Percentiles rank a stretch among this genome's conserved stretches.
These are phyloP conservation scores for Timema podura DNA, from an alignment of 2,888 invertebrate species.

Conservation along the genomic window DNA sequence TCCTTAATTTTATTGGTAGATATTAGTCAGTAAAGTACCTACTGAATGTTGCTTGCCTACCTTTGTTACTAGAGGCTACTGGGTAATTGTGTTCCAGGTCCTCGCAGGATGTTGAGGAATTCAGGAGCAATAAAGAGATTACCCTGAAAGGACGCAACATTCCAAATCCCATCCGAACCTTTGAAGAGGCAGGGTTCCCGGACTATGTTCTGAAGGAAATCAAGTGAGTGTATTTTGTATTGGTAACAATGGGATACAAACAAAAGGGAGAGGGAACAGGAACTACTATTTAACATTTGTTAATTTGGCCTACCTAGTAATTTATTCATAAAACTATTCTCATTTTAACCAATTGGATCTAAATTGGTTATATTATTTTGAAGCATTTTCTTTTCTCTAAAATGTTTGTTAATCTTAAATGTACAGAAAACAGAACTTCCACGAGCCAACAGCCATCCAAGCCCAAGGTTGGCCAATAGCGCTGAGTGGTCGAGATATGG, in stretches of 20 bases:
- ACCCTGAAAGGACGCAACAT: slow-evolving; percentile 65
- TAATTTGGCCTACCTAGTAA: no score
- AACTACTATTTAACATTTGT: no score
- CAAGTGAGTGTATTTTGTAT: slow-evolving; percentile 41
- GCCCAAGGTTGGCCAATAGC: slow-evolving; percentile 88
- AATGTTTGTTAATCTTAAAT: background rate
- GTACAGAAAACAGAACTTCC: slow-evolving; percentile 60
- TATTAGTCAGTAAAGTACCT: no score
- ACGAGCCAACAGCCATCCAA: slow-evolving; percentile 80
- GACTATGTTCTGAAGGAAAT: slow-evolving; percentile 72
- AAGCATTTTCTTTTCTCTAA: slow-evolving; percentile 26
- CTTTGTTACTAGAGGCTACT: no score
- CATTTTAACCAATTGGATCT: background rate
- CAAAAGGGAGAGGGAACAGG: no score
- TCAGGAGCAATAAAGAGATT: slow-evolving; percentile 60
- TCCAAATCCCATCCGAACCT: slow-evolving; percentile 74
- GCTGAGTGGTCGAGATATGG: slow-evolving; percentile 77
- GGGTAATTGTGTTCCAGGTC: slow-evolving; percentile 35
- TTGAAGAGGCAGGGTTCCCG: slow-evolving; percentile 77
- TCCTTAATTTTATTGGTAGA: no score
- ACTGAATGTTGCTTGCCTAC: no score
- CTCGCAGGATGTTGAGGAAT: slow-evolving; percentile 62
- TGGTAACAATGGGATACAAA: background rate
- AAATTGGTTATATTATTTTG: background rate
- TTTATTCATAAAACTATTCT: slow-evolving; percentile 9